Percentiles rank a stretch among this genome's conserved stretches.
These are phyloP conservation scores for Phoenicopterus ruber DNA, from an alignment of 2,113 vertebrate species.

Conservation along the genomic window DNA sequence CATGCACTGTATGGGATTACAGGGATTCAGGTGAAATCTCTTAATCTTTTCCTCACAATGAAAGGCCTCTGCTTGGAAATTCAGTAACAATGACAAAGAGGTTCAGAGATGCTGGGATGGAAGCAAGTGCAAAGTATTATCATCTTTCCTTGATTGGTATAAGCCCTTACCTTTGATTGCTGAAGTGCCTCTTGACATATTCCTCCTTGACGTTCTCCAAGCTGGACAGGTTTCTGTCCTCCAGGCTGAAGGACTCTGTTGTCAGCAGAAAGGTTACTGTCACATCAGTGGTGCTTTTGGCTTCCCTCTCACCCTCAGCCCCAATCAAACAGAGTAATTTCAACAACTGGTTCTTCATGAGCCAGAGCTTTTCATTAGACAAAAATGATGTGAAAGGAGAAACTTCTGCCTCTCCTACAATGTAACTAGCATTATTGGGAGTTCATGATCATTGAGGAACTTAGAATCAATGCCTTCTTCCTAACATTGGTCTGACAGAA, in stretches of 20 bases:
- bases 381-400: background rate
- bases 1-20: background rate
- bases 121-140: background rate
- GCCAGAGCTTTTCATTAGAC: background rate
- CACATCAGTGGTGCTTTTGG: background rate
- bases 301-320: background rate
- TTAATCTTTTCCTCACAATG: background rate
- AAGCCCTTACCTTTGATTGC: constrained; percentile 55
- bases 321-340: background rate
- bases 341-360: background rate
- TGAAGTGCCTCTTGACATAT: constrained; percentile 63
- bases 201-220: constrained; percentile 73
- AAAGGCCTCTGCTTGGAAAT: background rate
- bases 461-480: background rate
- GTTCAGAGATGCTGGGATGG: background rate
- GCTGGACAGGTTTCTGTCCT: constrained; percentile 64
- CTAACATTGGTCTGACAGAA: background rate
- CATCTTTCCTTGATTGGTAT: background rate
- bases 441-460: background rate
- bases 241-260: constrained; percentile 62
- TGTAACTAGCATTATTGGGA: background rate
- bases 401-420: background rate
- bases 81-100: background rate
- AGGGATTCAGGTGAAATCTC: background rate
- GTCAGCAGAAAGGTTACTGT: constrained; percentile 33